Percentiles rank a stretch among this genome's conserved stretches.
These are phyloP conservation scores for Oryzias curvinotus DNA, from an alignment of 2,113 vertebrate genomes.

Conservation along the genomic window DNA sequence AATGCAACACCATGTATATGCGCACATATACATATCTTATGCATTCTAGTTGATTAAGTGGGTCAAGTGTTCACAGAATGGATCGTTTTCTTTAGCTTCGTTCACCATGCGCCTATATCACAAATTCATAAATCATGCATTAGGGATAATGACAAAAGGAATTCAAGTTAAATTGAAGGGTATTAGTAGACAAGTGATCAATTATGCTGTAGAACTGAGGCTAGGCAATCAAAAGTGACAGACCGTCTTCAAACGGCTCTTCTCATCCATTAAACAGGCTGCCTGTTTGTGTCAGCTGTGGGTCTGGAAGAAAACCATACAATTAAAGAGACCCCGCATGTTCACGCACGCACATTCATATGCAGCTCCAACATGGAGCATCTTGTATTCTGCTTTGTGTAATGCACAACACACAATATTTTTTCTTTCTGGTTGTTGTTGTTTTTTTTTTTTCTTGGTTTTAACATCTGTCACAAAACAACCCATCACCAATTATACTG, in stretches of 20 bases:
- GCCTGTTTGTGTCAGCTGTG: slow-evolving; percentile 76
- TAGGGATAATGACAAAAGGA: slow-evolving; percentile 51
- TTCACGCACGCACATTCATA: slow-evolving; percentile 72
- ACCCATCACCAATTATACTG: slow-evolving; percentile 77
- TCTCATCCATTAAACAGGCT: slow-evolving; percentile 78
- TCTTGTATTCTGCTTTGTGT: slow-evolving; percentile 65
- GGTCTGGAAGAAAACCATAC: slow-evolving; percentile 75
- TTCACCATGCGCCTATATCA: slow-evolving; percentile 15
- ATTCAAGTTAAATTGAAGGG: slow-evolving; percentile 53
- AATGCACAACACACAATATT: slow-evolving; percentile 49
- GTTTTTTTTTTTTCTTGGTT: slow-evolving; percentile 48
- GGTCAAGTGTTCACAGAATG: slow-evolving; percentile 20
- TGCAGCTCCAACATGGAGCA: slow-evolving; percentile 66
- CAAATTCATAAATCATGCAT: slow-evolving; percentile 46
- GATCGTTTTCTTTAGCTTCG: slow-evolving; percentile 17
- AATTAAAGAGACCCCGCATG: slow-evolving; percentile 75
- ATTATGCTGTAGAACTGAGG: slow-evolving; percentile 68
- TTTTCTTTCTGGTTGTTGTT: background rate
- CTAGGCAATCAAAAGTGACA: slow-evolving; percentile 76
- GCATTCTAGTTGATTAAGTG: slow-evolving; percentile 10
- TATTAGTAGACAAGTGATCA: slow-evolving; percentile 70
- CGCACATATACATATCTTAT: background rate
- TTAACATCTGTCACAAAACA: slow-evolving; percentile 76
- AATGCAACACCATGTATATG: background rate
- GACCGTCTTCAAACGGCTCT: slow-evolving; percentile 70